Base-by-base conservation (phyloP, 2,113 vertebrate species). In the Perca fluviatilis region DNA sequence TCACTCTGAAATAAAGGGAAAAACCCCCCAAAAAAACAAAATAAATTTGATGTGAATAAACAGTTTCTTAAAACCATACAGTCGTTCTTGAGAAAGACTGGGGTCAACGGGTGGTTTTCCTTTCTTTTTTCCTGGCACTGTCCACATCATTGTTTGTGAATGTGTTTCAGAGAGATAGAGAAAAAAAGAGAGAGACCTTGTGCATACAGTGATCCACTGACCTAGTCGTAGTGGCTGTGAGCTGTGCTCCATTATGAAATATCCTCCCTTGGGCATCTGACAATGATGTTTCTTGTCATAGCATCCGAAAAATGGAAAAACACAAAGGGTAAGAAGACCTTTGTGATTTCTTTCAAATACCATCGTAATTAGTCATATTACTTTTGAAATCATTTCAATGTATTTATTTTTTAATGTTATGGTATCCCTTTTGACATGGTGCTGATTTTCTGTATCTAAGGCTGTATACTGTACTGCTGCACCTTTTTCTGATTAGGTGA, bases 161-260 rank as follows among this genome's bases (percentile, higher is more conserved):
- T 54, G 74, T 65, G 66, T 77, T 58, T 87, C 60, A 70, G 50
- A 46, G 58, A 57, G 27, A 73, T 21, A 80, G 43, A 65, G 43
- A 72, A 21, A 56, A 53, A 78, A 25, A 36, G 61, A 82, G 60
- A 66, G 56, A 67, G 47, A 56, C 33, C 46, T 21, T 76, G 47
- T 61, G 74, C 40, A 74, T 62, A 63, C 0, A 43, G 56, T 73
- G 86, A 81, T 57, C 78, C 60, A 84, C 70, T 84, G 67, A 86
- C 83, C 77, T 9, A 83, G 47, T 82, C 33, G 18, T 14, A 23
- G 61, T 43, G 47, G 21, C 23, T 51, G 61, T 68, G 43, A 77
- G 57, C 68, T 64, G n/a, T 64, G 36, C 50, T 66, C 21, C 54
- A 77, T 58, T 12, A 57, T 65, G 25, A 85, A 76, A 84, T 49